Base-by-base conservation (phyloP, 2,797 vertebrate species). In the Falco cherrug region DNA sequence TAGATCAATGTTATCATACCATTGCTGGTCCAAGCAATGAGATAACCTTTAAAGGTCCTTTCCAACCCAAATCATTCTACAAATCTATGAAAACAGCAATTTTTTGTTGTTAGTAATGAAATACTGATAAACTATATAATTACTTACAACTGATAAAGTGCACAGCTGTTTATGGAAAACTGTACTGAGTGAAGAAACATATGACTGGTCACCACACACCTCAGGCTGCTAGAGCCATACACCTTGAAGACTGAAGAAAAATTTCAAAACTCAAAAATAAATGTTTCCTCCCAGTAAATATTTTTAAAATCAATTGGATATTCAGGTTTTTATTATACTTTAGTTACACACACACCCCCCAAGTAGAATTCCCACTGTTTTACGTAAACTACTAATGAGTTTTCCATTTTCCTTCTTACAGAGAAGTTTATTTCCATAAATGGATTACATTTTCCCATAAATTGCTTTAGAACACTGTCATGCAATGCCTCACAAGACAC, bases 401-500 rank as follows among this genome's bases (percentile, higher is more conserved):
- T 82, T 88, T 86, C 70, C 35, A 45, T 88, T 95, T 96, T 79
- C 70, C 35, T 84, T 61, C 54, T 68, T 68, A 77, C 39, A 60
- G 75, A 17, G 28, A 89, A 45, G 74, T 89, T 84, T 84, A 68
- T 88, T 97, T 95, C 81, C 56, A 63, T 83, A 54, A 86, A 84
- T 9, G 43, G 78, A 90, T 96, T 79, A 90, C 51, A 68, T 90
- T 87, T 91, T 45, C 47, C 69, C 64, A 71, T 24, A 50, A 91
- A 88, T 67, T 68, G 68, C 65, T 81, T 89, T 61, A 81, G 41
- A 92, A 16, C 47, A 56, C 45, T 67, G 86, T 59, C 41, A 87
- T 26, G 80, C 47, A 85, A 56, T 54, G 31, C 65, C 86, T 96
- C 85, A 90, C 79, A 89, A 80, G n/a, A 54, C 20, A 74, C 18